Percentiles rank a stretch among this genome's conserved stretches.
These are phyloP conservation scores for Protodeltote pygarga DNA, from an alignment of 2,888 invertebrate genomes.

Conservation along the genomic window DNA sequence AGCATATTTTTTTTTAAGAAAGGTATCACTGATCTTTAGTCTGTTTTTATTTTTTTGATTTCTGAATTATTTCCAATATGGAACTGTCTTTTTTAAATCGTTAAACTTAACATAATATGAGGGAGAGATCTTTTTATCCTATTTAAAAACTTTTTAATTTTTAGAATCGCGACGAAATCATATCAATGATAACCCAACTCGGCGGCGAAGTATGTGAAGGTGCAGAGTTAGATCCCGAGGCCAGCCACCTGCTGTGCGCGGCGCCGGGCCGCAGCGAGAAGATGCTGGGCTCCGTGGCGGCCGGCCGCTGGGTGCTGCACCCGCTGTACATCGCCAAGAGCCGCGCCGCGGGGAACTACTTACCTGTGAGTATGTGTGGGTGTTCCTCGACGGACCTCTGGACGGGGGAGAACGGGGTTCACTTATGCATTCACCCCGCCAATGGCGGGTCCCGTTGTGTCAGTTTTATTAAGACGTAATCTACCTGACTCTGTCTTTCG, in stretches of 20 bases:
- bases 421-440: too few species aligned
- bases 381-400: background rate
- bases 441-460: too few species aligned
- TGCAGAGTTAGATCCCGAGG: constrained; percentile 77
- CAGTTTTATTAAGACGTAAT: too few species aligned
- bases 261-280: constrained; percentile 94
- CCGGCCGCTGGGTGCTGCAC: constrained; percentile 96
- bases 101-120: too few species aligned
- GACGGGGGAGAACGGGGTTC: too few species aligned
- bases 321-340: constrained; percentile 91
- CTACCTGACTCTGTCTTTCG: too few species aligned
- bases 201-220: constrained; percentile 89
- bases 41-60: too few species aligned
- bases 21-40: too few species aligned
- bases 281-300: constrained; percentile 93
- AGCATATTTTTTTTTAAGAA: too few species aligned
- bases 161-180: constrained; percentile 84
- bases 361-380: constrained; percentile 82
- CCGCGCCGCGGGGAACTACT: constrained; percentile 85
- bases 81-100: too few species aligned
- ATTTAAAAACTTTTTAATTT: background rate
- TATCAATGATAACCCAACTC: constrained; percentile 84
- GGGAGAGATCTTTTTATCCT: too few species aligned
- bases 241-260: constrained; percentile 92
- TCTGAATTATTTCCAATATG: too few species aligned